Evolutionary conservation across 2,797 vertebrate genomes (phyloP).

Genomic region (Diceros bicornis): DNA sequence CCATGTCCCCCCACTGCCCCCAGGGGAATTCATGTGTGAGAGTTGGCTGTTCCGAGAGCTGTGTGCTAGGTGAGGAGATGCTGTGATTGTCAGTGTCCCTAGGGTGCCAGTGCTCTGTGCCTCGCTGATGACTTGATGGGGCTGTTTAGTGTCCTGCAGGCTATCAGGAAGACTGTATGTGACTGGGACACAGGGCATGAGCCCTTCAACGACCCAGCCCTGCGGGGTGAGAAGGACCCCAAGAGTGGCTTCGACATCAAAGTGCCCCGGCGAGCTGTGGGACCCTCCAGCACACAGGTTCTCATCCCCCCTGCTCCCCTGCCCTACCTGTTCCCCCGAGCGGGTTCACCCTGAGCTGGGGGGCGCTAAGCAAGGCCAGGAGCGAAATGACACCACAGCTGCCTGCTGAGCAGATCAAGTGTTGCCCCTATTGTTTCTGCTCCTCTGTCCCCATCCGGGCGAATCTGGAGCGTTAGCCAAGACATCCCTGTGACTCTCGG

Average conservation of each 20-base stretch:
- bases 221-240: conserved; percentile 94
- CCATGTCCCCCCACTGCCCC: fast-evolving
- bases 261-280: conserved; percentile 94
- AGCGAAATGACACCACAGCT: background rate
- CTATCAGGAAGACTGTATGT: conserved; percentile 95
- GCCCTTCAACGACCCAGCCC: conserved; percentile 94
- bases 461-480: background rate
- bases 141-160: conserved; percentile 92
- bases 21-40: background rate
- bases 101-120: fast-evolving
- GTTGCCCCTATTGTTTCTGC: background rate
- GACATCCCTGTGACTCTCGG: background rate
- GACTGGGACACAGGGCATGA: conserved; percentile 94
- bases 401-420: background rate
- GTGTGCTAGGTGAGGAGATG: background rate
- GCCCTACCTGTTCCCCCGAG: background rate
- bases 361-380: background rate
- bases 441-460: background rate
- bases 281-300: conserved; percentile 95
- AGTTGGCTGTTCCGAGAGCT: background rate
- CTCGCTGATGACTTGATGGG: background rate
- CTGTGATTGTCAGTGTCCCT: background rate
- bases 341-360: background rate
- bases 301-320: background rate
- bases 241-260: conserved; percentile 96